Percentiles rank a stretch among this genome's conserved stretches.
Conservation (phyloP, 2,113 vertebrate genomes). For the Gymnarchus niloticus region DNA sequence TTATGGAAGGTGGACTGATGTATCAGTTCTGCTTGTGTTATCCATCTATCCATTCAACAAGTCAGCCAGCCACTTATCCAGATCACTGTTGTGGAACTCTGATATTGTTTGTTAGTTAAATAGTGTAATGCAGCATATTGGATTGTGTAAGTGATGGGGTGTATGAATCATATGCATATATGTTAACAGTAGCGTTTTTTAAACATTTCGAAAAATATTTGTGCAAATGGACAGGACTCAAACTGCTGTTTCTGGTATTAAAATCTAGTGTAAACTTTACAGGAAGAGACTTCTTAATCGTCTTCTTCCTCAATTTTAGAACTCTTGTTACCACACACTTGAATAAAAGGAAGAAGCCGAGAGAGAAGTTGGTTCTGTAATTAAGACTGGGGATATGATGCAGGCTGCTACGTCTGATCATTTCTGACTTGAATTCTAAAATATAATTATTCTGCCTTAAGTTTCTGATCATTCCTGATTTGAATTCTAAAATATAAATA, state of each 20-base stretch:
- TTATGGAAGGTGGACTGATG: too few species aligned
- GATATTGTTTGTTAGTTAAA: not conserved
- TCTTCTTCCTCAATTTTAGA: not conserved
- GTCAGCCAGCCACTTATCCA: not conserved
- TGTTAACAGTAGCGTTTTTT: not conserved
- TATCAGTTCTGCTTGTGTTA: too few species aligned
- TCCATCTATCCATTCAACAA: too few species aligned
- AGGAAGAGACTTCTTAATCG: not conserved
- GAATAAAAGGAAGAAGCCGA: slow-evolving; percentile 7
- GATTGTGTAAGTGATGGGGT: not conserved
- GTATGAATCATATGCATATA: not conserved
- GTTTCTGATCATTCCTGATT: not conserved
- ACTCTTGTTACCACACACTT: not conserved
- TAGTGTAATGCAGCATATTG: not conserved
- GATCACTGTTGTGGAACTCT: not conserved
- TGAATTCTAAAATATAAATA: not conserved
- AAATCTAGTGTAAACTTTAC: not conserved
- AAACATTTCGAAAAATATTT: not conserved
- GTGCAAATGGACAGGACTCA: not conserved
- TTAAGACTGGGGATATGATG: not conserved
- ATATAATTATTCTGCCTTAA: not conserved
- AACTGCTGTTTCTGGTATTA: not conserved
- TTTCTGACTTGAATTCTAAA: not conserved
- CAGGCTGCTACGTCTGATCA: not conserved
- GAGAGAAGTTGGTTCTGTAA: not conserved